Conservation (phyloP, 2,888 invertebrate genomes). For the Lasioglossum lativentre region DNA sequence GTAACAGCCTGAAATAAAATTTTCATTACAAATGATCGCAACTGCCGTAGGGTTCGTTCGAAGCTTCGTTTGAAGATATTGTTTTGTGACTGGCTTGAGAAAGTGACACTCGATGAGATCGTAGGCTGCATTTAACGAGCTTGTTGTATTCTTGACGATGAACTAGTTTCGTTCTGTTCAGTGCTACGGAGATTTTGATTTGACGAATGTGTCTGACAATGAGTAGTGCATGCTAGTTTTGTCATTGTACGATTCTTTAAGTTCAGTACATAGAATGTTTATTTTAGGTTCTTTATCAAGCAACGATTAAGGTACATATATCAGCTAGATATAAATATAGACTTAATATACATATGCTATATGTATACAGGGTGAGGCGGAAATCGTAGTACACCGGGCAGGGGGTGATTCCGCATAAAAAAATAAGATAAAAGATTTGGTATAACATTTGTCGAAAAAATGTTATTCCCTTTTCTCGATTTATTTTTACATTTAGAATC, state of each 20-base stretch:
- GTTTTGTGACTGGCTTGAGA: constrained; percentile 32
- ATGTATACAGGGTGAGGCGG: background rate
- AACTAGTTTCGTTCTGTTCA: constrained; percentile 38
- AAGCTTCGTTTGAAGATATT: background rate
- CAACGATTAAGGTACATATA: constrained; percentile 19
- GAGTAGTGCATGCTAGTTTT: constrained; percentile 68
- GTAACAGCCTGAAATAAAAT: constrained; percentile 18
- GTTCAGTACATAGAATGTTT: constrained; percentile 22
- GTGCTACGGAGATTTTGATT: constrained; percentile 61
- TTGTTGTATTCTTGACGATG: constrained; percentile 44
- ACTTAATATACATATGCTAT: background rate
- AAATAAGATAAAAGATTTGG: background rate
- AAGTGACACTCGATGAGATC: constrained; percentile 20
- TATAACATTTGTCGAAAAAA: background rate
- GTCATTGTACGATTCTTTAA: constrained; percentile 36
- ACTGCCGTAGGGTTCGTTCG: constrained; percentile 9
- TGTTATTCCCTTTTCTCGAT: background rate
- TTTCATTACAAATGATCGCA: constrained; percentile 15
- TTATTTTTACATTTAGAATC: background rate
- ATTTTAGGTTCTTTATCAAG: constrained; percentile 29
- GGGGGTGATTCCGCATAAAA: background rate
- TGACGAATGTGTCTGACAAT: constrained; percentile 38
- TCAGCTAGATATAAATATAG: constrained; percentile 7
- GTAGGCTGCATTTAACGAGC: constrained; percentile 60
- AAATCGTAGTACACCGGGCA: background rate